A percentile compares a stretch with the other conserved stretches of the same genome.
phyloP scores from a whole-genome alignment of 2,888 invertebrate species.

The Oligia latruncula region DNA sequence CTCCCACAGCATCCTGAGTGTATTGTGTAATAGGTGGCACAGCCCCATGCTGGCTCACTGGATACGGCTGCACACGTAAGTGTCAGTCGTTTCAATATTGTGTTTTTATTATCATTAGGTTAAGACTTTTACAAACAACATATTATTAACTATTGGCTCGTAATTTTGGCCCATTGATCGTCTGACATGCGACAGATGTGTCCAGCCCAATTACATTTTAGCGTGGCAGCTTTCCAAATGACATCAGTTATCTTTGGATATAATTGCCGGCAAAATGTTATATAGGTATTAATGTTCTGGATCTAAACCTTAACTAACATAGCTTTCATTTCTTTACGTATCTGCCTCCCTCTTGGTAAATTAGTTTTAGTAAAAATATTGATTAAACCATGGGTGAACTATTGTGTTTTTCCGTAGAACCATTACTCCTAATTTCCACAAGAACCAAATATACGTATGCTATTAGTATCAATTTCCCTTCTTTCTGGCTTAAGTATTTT shows the following conservation, averaged over 20 bases:
- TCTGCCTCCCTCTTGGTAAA: no score
- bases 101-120: no score
- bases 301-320: background rate
- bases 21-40: no score
- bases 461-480: background rate
- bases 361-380: background rate
- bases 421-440: background rate
- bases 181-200: no score
- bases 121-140: no score
- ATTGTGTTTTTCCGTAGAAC: background rate
- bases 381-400: background rate
- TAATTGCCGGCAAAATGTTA: background rate
- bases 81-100: no score
- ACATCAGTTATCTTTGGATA: background rate
- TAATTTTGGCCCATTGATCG: no score
- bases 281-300: background rate
- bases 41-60: no score
- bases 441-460: background rate
- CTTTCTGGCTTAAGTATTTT: slow-evolving; percentile 11
- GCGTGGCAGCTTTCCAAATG: no score
- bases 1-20: no score
- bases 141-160: background rate
- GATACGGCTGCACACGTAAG: no score
- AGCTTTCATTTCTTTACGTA: background rate
- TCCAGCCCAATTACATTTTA: no score